Base-by-base conservation (phyloP, 2,113 vertebrate species). In the Trachemys scripta region DNA sequence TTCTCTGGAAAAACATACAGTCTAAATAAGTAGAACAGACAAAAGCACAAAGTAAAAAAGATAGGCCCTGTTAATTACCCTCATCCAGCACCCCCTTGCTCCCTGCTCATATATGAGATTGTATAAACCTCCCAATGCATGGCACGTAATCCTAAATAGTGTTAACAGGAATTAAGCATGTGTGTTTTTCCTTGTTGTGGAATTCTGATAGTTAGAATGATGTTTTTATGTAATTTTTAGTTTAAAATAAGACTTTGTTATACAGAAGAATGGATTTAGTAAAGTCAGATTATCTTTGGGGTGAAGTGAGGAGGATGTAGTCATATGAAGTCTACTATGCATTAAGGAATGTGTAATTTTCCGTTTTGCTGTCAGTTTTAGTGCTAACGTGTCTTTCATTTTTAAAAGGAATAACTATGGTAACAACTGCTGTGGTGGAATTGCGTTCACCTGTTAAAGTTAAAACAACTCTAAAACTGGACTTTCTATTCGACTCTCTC, bases 351-450 rank as follows among this genome's bases (percentile, higher is more conserved):
- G 5, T 72, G 50, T 78, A 49, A 10, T 16, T 78, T 57, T 35
- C 54, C 24, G 90, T 20, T 35, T 91, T 97, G 2, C 50, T 75
- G 5, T 65, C 16, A 5, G 8, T 51, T 89, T 45, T 85, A 84
- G 75, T 93, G 38, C 50, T 56, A 69, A 91, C 57, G 16, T 31
- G 84, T 89, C 81, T 90, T 53, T 94, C 31, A 85, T 98, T 97
- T 96, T 9, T 85, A 87, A 91, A 92, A 99, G 99, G 98, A 96
- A 98, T 98, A 96, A 99, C 98, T 50, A 98, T 99, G 92, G 99
- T 99, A 91, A 99, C 98, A 1, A 98, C 99, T 92, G 99, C 99
- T 93, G 99, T 99, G 53, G 99, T 99, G 84, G 99, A 99, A 98
- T 93, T 98, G 10, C 98, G 99, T 93, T 98, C 99, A 91, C 97